Conservation (phyloP, 2,888 invertebrate species). For the Drosophila macrospina region DNA sequence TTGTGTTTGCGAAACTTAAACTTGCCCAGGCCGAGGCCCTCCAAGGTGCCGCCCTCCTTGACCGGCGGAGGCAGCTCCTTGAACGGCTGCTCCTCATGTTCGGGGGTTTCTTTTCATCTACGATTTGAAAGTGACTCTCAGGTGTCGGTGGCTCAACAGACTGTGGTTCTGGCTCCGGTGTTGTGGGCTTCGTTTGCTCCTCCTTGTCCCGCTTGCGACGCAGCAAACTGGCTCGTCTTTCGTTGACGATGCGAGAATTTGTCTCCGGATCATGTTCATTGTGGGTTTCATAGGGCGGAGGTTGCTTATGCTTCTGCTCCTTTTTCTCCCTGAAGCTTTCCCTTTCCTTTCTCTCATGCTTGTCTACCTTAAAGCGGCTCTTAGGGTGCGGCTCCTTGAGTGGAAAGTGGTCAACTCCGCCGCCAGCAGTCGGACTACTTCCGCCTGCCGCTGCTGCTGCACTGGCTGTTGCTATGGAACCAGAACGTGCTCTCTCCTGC, state of each 20-base stretch:
- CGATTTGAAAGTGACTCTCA: slow-evolving; percentile 83
- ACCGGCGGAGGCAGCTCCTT: slow-evolving; percentile 24
- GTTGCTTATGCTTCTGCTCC: slow-evolving; percentile 54
- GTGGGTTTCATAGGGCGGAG: slow-evolving; percentile 53
- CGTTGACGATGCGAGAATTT: slow-evolving; percentile 82
- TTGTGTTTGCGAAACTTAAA: slow-evolving; percentile 78
- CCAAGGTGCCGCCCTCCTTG: slow-evolving; percentile 52
- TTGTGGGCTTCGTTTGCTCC: slow-evolving; percentile 40
- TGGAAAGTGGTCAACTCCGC: slow-evolving; percentile 36
- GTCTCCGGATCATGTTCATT: slow-evolving; percentile 82
- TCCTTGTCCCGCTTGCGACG: slow-evolving; percentile 73
- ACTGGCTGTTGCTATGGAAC: slow-evolving; percentile 36
- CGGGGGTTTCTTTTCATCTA: slow-evolving; percentile 86
- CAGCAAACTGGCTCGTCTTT: slow-evolving; percentile 82
- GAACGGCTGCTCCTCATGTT: slow-evolving; percentile 32
- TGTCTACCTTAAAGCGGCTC: slow-evolving; percentile 81
- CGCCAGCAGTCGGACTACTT: slow-evolving; percentile 25
- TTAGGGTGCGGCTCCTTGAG: slow-evolving; percentile 76
- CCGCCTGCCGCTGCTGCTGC: slow-evolving; percentile 37
- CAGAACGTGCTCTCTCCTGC: slow-evolving; percentile 77
- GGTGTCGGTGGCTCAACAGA: slow-evolving; percentile 30
- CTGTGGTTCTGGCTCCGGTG: slow-evolving; percentile 46
- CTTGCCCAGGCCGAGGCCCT: slow-evolving; percentile 68
- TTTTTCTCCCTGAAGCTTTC: slow-evolving; percentile 60
- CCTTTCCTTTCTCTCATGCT: slow-evolving; percentile 58